Conservation (phyloP, 2,113 vertebrate species). For the Opisthocomus hoazin region DNA sequence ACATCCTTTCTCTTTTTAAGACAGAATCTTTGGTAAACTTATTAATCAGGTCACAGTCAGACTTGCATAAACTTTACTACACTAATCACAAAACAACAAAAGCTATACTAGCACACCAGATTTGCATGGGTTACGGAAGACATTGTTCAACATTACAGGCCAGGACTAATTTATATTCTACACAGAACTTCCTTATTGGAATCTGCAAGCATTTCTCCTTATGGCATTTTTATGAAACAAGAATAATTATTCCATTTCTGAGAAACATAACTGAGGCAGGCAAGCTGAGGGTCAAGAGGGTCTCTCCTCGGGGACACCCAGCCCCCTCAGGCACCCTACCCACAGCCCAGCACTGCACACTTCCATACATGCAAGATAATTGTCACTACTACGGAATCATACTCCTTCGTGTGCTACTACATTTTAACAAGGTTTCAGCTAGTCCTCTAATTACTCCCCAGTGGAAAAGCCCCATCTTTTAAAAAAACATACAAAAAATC, state of each 20-base stretch:
- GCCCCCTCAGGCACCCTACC: background rate
- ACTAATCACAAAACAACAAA: background rate
- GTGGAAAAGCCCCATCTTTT: background rate
- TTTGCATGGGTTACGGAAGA: background rate
- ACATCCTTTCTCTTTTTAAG: background rate
- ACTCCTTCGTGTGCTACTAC: background rate
- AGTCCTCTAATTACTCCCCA: background rate
- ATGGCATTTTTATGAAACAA: background rate
- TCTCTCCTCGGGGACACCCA: accelerated
- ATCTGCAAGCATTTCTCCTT: background rate
- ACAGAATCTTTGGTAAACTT: background rate
- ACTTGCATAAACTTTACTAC: background rate
- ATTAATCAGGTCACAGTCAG: background rate
- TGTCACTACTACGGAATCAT: background rate
- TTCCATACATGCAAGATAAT: accelerated
- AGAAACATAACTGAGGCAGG: background rate
- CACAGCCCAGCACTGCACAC: background rate
- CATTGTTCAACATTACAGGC: background rate
- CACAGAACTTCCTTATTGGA: background rate
- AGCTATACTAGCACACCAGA: background rate
- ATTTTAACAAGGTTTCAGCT: background rate
- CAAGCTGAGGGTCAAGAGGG: background rate
- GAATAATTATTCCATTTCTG: background rate
- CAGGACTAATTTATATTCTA: background rate
- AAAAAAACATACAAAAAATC: background rate